Evolutionary conservation across 2,888 invertebrate species (phyloP), one percentile per base, ranked within the genome.

Genomic region (Omphaloscelis lunosa): DNA sequence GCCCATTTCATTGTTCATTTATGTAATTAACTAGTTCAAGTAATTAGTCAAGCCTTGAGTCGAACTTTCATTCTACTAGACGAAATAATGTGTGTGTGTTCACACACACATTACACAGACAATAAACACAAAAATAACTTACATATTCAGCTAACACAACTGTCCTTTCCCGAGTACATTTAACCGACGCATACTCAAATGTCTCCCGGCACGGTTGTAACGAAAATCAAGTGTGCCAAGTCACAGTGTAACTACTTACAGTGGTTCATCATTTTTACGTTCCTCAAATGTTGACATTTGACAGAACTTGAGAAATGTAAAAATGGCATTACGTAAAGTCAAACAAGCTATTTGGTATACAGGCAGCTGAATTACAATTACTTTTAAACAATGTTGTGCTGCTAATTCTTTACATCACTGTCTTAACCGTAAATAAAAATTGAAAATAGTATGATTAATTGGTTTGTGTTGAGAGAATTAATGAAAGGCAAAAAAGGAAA

Each of bases 191-290:
- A 39, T 20, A 61, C 27, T 59, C 23, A 63, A 80, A 81, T 79
- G 72, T 23, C 23, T 81, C 79, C 83, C 81, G 9, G n/a, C 7
- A 45, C 29, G 72, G 23, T 68, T 62, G 53, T 81, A 61, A 82
- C 12, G 23, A 51, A 17, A 27, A 45, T 53, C 17, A 45, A 15
- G 61, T 20, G 20, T 45, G 34, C 59, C 9, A 34, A 34, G 79
- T 15, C 41, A 77, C 53, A 62, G 80, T 62, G 15, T 27, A 20
- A 27, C 23, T 15, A 53, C 5, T 27, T 11, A 27, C 79, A 79
- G 72, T 61, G 0, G 27, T 61, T 61, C 27, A 59, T 29, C 1
- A 0, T 34, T 34, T 34, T 34, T 34, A 3, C 4, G 5, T 34
- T 34, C 5, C 34, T 34, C 34, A 34, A 34, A 3, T 34, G 3